Evolutionary conservation across 2,113 vertebrate species (phyloP).

Genomic region (Neogale vison): DNA sequence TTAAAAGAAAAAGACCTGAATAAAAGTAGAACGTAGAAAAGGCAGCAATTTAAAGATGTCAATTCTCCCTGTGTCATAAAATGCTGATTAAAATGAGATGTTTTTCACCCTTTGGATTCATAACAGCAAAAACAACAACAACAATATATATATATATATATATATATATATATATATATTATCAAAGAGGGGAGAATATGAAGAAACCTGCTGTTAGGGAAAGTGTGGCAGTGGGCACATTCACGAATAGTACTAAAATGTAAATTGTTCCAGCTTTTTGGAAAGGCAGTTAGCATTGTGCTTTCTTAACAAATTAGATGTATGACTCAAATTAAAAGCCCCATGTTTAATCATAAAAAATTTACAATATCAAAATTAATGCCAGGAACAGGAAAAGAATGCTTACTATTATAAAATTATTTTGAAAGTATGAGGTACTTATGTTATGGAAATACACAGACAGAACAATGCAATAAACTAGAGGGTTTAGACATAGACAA

Average conservation of each 20-base stretch:
- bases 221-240: background rate
- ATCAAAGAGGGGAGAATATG: background rate
- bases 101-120: background rate
- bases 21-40: constrained; percentile 1
- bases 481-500: background rate
- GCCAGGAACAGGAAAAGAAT: background rate
- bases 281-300: background rate
- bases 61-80: background rate
- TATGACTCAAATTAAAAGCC: constrained; percentile 36
- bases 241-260: background rate
- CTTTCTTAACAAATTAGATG: constrained; percentile 51
- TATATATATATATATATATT: background rate
- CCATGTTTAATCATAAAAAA: background rate
- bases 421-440: background rate
- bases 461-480: background rate
- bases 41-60: background rate
- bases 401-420: background rate
- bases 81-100: constrained; percentile 5
- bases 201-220: background rate
- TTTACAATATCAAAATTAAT: constrained; percentile 37
- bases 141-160: background rate
- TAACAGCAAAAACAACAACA: background rate
- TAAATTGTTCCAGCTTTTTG: constrained; percentile 20
- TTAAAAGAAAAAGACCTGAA: background rate
- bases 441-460: background rate